These are phyloP conservation scores for Acanthochromis polyacanthus DNA, from an alignment of 2,113 vertebrate genomes.

Conservation along the genomic window DNA sequence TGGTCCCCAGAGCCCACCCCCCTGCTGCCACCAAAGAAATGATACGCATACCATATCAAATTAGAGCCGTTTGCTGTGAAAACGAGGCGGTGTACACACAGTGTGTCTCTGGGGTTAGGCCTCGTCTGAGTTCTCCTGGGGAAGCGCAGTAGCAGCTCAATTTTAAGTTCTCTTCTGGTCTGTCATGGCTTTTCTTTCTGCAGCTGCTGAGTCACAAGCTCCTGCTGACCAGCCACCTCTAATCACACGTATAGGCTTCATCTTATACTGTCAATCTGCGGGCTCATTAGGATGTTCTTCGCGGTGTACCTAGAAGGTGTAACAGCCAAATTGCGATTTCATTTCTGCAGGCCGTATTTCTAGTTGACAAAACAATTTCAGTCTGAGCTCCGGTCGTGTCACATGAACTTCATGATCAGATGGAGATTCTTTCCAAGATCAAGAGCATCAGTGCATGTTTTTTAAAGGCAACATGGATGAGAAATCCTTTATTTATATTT, in stretches of 20 bases:
- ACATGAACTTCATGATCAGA: neutral
- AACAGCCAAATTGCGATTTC: neutral
- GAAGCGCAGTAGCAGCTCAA: neutral
- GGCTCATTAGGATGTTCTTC: neutral
- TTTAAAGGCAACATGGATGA: neutral
- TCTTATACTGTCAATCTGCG: neutral
- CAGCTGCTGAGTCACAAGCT: slow-evolving; percentile 47
- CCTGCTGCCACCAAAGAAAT: slow-evolving; percentile 23
- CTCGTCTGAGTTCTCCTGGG: slow-evolving; percentile 43
- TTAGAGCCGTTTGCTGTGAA: slow-evolving; percentile 49
- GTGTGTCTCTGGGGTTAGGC: slow-evolving; percentile 75
- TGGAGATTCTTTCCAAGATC: neutral
- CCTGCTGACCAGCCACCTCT: neutral
- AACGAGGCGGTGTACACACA: slow-evolving; percentile 27
- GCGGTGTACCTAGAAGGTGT: neutral
- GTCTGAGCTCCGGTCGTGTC: neutral
- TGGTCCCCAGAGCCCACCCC: slow-evolving; percentile 36
- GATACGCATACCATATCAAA: slow-evolving; percentile 53
- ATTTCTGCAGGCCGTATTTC: neutral
- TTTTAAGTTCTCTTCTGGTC: neutral
- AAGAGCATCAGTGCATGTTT: neutral
- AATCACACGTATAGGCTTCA: neutral
- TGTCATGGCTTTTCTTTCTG: slow-evolving; percentile 9
- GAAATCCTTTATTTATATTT: neutral
- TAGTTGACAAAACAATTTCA: neutral